These are phyloP conservation scores for Chrysaora quinquecirrha DNA, from an alignment of 30 jellyfish, hydroid and myxozoan species.

Conservation along the genomic window DNA sequence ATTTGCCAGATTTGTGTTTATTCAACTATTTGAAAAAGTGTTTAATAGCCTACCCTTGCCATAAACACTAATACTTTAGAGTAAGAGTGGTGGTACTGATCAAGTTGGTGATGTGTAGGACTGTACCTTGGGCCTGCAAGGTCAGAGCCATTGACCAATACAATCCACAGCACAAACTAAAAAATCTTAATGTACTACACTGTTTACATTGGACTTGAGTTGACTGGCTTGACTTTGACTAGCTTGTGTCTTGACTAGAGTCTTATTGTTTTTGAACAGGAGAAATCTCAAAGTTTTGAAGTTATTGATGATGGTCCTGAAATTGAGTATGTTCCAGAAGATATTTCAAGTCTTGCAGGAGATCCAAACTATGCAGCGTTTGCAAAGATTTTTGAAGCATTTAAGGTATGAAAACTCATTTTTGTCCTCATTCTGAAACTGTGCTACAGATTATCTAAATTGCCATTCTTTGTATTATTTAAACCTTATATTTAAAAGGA, in stretches of 20 bases:
- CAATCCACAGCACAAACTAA: too few relatives aligned
- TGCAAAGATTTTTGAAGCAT: constrained; percentile 93
- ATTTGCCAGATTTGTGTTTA: too few relatives aligned
- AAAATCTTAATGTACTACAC: too few relatives aligned
- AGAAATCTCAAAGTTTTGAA: neutral
- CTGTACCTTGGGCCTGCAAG: constrained; percentile 38
- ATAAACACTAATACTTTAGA: constrained; percentile 18
- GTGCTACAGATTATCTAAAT: neutral
- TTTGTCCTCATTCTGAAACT: too few relatives aligned
- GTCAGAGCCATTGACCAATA: constrained; percentile 56
- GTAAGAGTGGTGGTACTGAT: constrained; percentile 18
- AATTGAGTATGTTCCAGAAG: constrained; percentile 93
- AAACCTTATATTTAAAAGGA: too few relatives aligned
- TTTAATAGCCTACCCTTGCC: too few relatives aligned
- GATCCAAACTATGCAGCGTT: constrained; percentile 98
- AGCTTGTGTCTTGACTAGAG: too few relatives aligned
- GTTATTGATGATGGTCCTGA: constrained; percentile 79
- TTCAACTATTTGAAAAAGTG: too few relatives aligned
- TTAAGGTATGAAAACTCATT: constrained; percentile 58
- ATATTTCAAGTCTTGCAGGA: constrained; percentile 70
- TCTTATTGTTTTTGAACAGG: neutral
- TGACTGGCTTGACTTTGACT: too few relatives aligned
- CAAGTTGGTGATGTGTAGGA: constrained; percentile 27
- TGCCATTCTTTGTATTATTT: too few relatives aligned
- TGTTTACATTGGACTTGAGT: too few relatives aligned